phyloP scores from a whole-genome alignment of 2,888 invertebrate species.

The Odontocerum albicorne region DNA sequence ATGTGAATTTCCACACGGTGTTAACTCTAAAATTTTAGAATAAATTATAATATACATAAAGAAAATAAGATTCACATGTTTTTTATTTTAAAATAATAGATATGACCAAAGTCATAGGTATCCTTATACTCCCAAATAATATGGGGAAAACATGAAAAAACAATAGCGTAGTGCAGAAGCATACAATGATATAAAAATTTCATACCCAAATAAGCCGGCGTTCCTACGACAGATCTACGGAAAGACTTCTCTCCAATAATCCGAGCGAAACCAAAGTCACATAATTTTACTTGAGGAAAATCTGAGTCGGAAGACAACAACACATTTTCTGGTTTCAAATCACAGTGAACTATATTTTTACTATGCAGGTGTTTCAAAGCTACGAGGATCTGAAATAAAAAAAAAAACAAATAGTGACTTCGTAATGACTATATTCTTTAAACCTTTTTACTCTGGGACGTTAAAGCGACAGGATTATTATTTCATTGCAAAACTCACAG shows the following conservation, averaged over 20 bases:
- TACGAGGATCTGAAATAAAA: conserved; percentile 73
- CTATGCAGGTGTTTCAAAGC: conserved; percentile 97
- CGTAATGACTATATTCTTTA: no score
- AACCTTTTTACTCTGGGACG: no score
- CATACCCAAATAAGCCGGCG: conserved; percentile 93
- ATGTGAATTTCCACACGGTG: no score
- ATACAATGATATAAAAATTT: neutral
- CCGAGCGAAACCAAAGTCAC: conserved; percentile 98
- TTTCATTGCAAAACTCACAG: no score
- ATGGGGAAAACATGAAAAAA: no score
- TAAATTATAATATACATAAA: neutral
- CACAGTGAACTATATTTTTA: conserved; percentile 98
- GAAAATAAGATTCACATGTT: neutral
- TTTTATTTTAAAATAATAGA: no score
- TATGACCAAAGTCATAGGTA: no score
- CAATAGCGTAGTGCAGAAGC: no score
- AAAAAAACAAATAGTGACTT: no score
- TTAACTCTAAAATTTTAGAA: no score
- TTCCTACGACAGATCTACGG: conserved; percentile 95
- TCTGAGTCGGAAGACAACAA: conserved; percentile 91
- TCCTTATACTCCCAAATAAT: no score
- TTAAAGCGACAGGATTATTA: no score
- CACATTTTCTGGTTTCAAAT: conserved; percentile 97
- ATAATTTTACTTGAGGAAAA: conserved; percentile 97
- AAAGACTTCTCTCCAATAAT: conserved; percentile 99